phyloP scores from a whole-genome alignment of 2,797 vertebrate genomes.

The Brotula barbata region DNA sequence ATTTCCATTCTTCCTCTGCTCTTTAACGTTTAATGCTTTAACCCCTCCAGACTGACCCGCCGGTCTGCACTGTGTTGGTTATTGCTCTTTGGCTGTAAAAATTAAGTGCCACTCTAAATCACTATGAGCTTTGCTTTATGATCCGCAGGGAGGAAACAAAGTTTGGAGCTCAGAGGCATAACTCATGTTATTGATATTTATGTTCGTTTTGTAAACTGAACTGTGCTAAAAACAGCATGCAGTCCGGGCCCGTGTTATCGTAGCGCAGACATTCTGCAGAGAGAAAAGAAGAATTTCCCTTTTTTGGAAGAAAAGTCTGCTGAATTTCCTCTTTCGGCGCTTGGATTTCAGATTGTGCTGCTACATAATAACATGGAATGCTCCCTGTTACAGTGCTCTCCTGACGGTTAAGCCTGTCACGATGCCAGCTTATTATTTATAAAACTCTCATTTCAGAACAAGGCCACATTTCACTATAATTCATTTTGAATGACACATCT shows the following conservation, averaged over 20 bases:
- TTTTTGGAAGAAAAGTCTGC: not conserved
- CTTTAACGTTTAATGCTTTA: not conserved
- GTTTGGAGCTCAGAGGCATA: not conserved
- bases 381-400: no score
- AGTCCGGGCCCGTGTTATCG: constrained; percentile 32
- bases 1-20: not conserved
- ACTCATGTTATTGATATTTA: constrained; percentile 29
- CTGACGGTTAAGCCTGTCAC: no score
- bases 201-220: constrained; percentile 9
- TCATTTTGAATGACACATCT: no score
- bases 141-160: not conserved
- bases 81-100: constrained; percentile 2
- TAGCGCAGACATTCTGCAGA: no score
- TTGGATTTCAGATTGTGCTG: no score
- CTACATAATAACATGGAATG: no score
- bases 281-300: no score
- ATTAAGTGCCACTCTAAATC: not conserved
- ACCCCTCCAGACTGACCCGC: not conserved
- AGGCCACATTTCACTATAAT: not conserved
- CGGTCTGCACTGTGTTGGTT: no score
- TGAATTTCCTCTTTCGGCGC: no score
- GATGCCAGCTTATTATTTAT: no score
- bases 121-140: not conserved
- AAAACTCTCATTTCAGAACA: not conserved
- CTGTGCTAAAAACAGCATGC: constrained; percentile 39